These are phyloP conservation scores for Apomyelois bistriatella DNA, from an alignment of 2,888 invertebrate genomes.

Conservation along the genomic window DNA sequence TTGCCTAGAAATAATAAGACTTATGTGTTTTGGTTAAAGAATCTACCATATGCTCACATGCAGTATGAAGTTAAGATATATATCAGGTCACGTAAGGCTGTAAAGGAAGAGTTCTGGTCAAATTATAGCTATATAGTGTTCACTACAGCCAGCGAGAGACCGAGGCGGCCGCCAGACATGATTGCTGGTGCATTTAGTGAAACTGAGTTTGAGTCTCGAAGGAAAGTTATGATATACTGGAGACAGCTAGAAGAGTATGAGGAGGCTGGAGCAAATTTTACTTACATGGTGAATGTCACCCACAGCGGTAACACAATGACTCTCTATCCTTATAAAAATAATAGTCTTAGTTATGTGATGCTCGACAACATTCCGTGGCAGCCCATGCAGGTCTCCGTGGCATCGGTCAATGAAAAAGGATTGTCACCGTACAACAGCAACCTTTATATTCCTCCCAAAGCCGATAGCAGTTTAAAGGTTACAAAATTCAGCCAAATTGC, in stretches of 20 bases:
- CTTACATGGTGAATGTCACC: slow-evolving; percentile 80
- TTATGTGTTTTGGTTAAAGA: slow-evolving; percentile 67
- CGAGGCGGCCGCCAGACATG: slow-evolving; percentile 84
- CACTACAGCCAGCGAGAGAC: slow-evolving; percentile 81
- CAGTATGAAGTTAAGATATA: slow-evolving; percentile 87
- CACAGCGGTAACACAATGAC: slow-evolving; percentile 52
- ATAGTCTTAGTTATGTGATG: slow-evolving; percentile 81
- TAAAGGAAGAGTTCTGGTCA: slow-evolving; percentile 85
- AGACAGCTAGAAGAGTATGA: slow-evolving; percentile 84
- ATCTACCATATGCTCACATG: slow-evolving; percentile 82
- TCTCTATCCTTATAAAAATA: slow-evolving; percentile 69
- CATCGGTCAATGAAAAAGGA: slow-evolving; percentile 82
- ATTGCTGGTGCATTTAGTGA: slow-evolving; percentile 88
- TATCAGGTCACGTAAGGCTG: slow-evolving; percentile 78
- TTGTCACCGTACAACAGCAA: slow-evolving; percentile 76
- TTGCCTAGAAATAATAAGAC: slow-evolving; percentile 54
- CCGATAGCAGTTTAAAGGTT: slow-evolving; percentile 66
- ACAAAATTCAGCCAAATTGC: slow-evolving; percentile 85
- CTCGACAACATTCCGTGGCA: slow-evolving; percentile 72
- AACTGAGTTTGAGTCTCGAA: slow-evolving; percentile 66
- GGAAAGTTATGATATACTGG: slow-evolving; percentile 89
- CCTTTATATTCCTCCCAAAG: slow-evolving; percentile 81
- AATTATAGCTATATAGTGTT: slow-evolving; percentile 80
- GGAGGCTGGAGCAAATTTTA: slow-evolving; percentile 87
- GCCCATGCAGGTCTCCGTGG: slow-evolving; percentile 75